Evolutionary conservation across 2,797 vertebrate species (phyloP), one percentile per base, ranked within the genome.

Genomic region (Rhinophrynus dorsalis): DNA sequence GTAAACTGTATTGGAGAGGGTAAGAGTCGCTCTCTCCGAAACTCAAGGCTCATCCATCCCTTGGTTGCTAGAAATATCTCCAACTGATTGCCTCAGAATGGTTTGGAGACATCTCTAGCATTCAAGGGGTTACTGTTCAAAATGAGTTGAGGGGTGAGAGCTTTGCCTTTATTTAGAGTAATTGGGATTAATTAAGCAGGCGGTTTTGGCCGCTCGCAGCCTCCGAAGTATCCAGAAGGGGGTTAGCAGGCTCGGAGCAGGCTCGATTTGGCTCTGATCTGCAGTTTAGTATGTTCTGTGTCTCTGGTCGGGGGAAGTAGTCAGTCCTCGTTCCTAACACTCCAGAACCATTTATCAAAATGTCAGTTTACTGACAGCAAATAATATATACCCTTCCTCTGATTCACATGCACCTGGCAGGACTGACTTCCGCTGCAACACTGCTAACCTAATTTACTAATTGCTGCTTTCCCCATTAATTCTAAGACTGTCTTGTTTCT

Each of bases 321-420:
- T 90, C 91, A 91, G 86, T 90, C 21, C 44, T 59, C 45, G 90
- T 92, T 93, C 94, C 91, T 93, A 3, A 96, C 96, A 95, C 96
- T 95, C 94, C 95, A 90, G 92, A 92, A 92, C 93, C 95, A 99
- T 99, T 98, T 95, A 99, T 99, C 97, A 98, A 98, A 96, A 92
- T 97, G 97, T 98, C 97, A 96, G 92, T 92, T 91, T 90, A 85
- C 90, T 97, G 97, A 99, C 97, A 97, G 94, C 93, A 92, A 88
- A 95, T 99, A 99, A 98, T 98, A 99, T 97, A 98, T 99, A 98
- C 95, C 90, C 93, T 96, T 95, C 94, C 94, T 94, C 90, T 89
- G 93, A 91, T 94, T 90, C 92, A 90, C 87, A 86, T 60, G 55
- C 94, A 94, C 93, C 93, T 96, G 95, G 93, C 95, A 94, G 88